These are phyloP conservation scores for Aldrovandia affinis DNA, from an alignment of 2,797 vertebrate genomes.

Conservation along the genomic window DNA sequence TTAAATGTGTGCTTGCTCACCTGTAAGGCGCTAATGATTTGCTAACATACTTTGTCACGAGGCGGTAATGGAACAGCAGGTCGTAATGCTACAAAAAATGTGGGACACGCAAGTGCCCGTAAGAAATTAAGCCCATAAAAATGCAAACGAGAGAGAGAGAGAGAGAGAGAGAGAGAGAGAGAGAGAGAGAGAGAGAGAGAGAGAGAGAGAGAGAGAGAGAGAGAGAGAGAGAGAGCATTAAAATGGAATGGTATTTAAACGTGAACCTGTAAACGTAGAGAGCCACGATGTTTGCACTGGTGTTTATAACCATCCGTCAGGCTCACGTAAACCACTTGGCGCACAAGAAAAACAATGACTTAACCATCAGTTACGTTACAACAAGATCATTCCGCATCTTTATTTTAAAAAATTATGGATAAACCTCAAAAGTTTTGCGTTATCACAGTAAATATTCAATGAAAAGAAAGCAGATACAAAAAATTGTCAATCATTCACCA, in stretches of 20 bases:
- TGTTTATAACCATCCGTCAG: background rate
- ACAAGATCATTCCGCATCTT: background rate
- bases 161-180: background rate
- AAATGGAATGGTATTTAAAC: background rate
- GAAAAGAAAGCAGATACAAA: too few species aligned
- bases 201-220: background rate
- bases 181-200: background rate
- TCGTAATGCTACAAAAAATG: background rate
- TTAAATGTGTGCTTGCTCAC: constrained; percentile 54
- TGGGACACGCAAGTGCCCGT: background rate
- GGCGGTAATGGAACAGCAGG: too few species aligned
- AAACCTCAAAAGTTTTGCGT: too few species aligned
- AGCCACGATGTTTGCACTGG: background rate
- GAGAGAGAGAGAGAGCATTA: background rate
- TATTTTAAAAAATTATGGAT: too few species aligned
- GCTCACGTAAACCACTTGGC: background rate
- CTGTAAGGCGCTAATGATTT: constrained; percentile 14
- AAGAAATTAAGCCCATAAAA: background rate
- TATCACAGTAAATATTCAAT: too few species aligned
- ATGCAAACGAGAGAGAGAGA: background rate
- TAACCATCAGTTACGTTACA: background rate
- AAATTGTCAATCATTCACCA: too few species aligned
- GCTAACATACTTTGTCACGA: too few species aligned
- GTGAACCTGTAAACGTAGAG: background rate
- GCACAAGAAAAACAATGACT: background rate